phyloP scores from a whole-genome alignment of 35 echinoderm and acorn worm species.

The Apostichopus parvimensis region DNA sequence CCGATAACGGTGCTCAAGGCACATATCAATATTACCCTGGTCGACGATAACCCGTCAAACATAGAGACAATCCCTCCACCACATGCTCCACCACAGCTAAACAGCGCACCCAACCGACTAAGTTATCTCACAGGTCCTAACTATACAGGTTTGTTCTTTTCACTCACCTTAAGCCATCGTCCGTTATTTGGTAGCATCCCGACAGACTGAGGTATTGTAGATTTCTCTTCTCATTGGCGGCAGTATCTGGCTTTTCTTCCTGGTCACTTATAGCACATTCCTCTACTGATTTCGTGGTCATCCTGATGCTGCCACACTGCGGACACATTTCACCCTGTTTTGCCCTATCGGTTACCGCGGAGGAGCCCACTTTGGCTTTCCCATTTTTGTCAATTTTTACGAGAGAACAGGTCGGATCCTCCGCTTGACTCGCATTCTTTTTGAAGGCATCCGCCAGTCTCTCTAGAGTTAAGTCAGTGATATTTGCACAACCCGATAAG shows the following conservation, averaged over 20 bases:
- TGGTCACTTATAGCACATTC: background rate
- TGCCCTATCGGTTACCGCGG: background rate
- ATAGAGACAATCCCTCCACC: too few relatives aligned
- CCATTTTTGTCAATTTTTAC: slow-evolving; percentile 20
- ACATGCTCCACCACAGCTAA: too few relatives aligned
- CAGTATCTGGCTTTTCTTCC: background rate
- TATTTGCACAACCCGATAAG: slow-evolving; percentile 77
- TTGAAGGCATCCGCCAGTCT: slow-evolving; percentile 57
- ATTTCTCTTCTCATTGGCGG: slow-evolving; percentile 33
- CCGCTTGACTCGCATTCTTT: background rate
- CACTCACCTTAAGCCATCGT: slow-evolving; percentile 83
- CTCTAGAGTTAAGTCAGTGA: slow-evolving; percentile 65
- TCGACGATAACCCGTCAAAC: too few relatives aligned
- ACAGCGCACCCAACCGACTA: too few relatives aligned
- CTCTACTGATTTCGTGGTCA: background rate
- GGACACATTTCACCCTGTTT: background rate
- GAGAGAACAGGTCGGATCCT: background rate
- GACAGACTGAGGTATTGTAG: slow-evolving; percentile 78
- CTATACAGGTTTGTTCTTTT: background rate
- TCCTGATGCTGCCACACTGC: slow-evolving; percentile 9
- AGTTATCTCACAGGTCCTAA: too few relatives aligned
- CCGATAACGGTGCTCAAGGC: too few relatives aligned
- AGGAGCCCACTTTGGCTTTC: background rate
- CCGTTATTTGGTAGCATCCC: slow-evolving; percentile 86
- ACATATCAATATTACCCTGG: too few relatives aligned